These are phyloP conservation scores for Colinus virginianus DNA, from an alignment of 2,113 vertebrate species.

Conservation along the genomic window DNA sequence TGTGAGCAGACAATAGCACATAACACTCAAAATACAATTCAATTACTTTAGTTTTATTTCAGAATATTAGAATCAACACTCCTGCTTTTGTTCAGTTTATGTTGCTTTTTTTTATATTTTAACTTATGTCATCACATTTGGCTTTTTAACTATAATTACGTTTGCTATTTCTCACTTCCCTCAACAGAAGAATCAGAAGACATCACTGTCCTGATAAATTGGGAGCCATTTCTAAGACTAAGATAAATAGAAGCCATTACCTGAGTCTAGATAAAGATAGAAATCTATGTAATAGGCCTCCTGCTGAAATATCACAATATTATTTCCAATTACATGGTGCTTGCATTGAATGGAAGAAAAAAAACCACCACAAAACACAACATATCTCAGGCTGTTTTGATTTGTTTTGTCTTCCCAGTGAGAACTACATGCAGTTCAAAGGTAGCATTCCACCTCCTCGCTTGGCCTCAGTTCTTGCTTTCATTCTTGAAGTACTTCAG, in stretches of 20 bases:
- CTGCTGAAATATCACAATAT: not conserved
- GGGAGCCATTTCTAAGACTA: not conserved
- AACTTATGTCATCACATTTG: not conserved
- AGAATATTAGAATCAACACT: not conserved
- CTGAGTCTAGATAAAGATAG: slow-evolving; percentile 16
- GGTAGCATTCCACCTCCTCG: slow-evolving; percentile 85
- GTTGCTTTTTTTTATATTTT: not conserved
- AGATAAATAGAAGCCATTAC: slow-evolving; percentile 40
- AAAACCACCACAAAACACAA: not conserved
- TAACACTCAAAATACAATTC: too few relatives aligned
- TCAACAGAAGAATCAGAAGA: not conserved
- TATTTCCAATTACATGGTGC: slow-evolving; percentile 12
- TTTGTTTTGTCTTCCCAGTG: slow-evolving; percentile 79
- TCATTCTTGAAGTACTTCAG: slow-evolving; percentile 86
- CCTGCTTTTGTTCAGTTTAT: not conserved
- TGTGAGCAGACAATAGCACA: not conserved
- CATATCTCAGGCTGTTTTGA: not conserved
- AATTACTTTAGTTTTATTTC: not conserved
- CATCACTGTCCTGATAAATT: slow-evolving; percentile 12
- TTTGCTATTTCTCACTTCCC: slow-evolving; percentile 3
- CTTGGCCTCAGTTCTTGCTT: slow-evolving; percentile 83
- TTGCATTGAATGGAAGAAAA: not conserved
- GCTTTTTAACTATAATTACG: not conserved
- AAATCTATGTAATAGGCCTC: slow-evolving; percentile 12
- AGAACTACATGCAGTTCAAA: slow-evolving; percentile 90